These are phyloP conservation scores for Numenius phaeopus DNA, from an alignment of 2,797 vertebrate genomes.

Conservation along the genomic window DNA sequence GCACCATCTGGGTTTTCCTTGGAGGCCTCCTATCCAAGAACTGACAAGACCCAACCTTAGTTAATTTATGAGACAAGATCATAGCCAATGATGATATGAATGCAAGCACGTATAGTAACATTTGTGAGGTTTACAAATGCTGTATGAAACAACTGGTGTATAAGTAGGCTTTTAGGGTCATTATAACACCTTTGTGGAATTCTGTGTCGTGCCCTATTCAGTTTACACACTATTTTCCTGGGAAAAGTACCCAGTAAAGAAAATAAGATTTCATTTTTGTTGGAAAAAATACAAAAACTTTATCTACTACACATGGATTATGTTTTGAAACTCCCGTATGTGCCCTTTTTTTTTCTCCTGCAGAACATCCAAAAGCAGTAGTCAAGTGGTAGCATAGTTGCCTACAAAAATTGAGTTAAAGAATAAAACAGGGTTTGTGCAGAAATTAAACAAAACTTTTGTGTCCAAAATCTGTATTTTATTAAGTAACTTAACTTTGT, in stretches of 20 bases:
- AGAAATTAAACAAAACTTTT: neutral
- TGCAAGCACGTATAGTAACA: neutral
- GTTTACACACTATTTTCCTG: neutral
- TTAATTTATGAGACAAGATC: conserved; percentile 74
- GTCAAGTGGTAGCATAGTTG: neutral
- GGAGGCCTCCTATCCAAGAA: conserved; percentile 59
- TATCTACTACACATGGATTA: neutral
- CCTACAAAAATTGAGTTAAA: neutral
- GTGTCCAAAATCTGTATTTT: neutral
- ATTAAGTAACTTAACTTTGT: neutral
- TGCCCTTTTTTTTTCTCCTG: neutral
- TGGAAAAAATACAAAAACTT: neutral
- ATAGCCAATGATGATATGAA: conserved; percentile 37
- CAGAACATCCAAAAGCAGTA: neutral
- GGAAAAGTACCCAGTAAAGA: conserved; percentile 7
- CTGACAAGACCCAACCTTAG: conserved; percentile 63
- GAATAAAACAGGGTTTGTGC: neutral
- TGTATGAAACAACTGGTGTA: neutral
- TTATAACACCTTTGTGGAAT: neutral
- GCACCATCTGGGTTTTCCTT: conserved; percentile 74
- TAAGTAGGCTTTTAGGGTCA: neutral
- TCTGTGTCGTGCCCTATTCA: neutral
- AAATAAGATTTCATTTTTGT: neutral
- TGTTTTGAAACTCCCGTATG: neutral
- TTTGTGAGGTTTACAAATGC: conserved; percentile 25